Evolutionary conservation across 1,140 invertebrate genomes (phyloP), one percentile per base, ranked within the genome.

Genomic region (Aphaenogaster floridana): DNA sequence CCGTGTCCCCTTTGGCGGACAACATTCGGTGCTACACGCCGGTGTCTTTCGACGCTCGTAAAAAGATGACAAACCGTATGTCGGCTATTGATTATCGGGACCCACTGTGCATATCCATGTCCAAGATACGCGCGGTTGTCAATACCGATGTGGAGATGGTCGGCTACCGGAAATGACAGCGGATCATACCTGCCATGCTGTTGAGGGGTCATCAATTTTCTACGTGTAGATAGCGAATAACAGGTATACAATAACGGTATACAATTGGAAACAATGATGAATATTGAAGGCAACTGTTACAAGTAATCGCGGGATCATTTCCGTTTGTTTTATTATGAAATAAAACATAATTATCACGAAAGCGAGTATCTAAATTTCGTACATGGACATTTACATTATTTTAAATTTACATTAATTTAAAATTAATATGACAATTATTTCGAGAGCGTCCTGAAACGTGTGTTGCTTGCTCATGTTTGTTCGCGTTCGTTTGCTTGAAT

Each of bases 51-150:
- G 63, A 66, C 59, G 78, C 66, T 83, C 86, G 48, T 86, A 83
- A 86, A 86, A 86, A 86, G 77, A 83, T 81, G 85, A 86, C 77
- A 86, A 69, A 83, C 69, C 80, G 69, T 81, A 69, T 85, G 72
- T 66, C 34, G 42, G 42, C 50, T 81, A 69, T 80, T 64, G 85
- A 69, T 85, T 88, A 68, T 86, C 64, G 63, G 84, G 77, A 28
- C 36, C 28, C n/a, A 42, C n/a, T 39, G 72, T 50, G 63, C 34
- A 45, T 54, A 66, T 81, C 85, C 64, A 48, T 50, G 48, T 48
- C 21, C 6, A 50, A 64, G 42, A 17, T 79, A 64, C 45, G 15
- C 76, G 48, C 45, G 39, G 45, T 34, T 52, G 42, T 76, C 48
- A 36, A 80, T 68, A 68, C 42, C 69, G 52, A 74, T 61, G 36